Evolutionary conservation across 2,888 invertebrate genomes (phyloP), one percentile per base, ranked within the genome.

Genomic region (Dicycla oo): DNA sequence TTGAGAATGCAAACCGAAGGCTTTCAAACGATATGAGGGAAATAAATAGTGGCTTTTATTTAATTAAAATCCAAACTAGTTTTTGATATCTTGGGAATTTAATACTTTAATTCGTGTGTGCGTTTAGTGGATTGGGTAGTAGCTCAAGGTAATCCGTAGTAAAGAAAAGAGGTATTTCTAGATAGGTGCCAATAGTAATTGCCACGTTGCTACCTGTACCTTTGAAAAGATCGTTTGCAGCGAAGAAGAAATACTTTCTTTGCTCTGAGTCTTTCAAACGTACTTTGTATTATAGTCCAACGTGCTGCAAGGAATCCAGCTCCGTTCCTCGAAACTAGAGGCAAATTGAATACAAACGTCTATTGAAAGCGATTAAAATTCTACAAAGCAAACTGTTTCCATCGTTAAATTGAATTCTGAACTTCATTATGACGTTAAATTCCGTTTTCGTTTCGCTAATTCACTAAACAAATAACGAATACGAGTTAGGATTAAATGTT

Each of bases 291-390:
- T 45, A 62, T 69, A 13, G 15, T 53, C 60, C 58, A 51, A 72
- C 10, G 53, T 65, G 63, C 76, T 75, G 75, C 83, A 83, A 86
- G 81, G 85, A 85, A 87, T 63, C 34, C 57, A 69, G 15, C 80
- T 72, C 60, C 38, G 56, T 71, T 71, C 75, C 83, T 86, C 79
- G 73, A 85, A 86, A 85, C 80, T 38, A 67, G 82, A 82, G 76
- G 82, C 86, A 90, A 91, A 91, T 89, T 90, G 84, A 90, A 91
- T 86, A 85, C 79, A 89, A 88, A 87, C 82, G 79, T 86, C 88
- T 84, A 85, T 83, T 84, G 83, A 81, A 83, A 86, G 70, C 79
- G 80, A 85, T 87, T 86, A 83, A 80, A 75, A 83, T 78, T 81
- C 64, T 78, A 75, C 78, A 81, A 81, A 87, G 78, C 73, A 75